Base-by-base conservation (phyloP, 2,797 vertebrate genomes). In the Alfaro cultratus region DNA sequence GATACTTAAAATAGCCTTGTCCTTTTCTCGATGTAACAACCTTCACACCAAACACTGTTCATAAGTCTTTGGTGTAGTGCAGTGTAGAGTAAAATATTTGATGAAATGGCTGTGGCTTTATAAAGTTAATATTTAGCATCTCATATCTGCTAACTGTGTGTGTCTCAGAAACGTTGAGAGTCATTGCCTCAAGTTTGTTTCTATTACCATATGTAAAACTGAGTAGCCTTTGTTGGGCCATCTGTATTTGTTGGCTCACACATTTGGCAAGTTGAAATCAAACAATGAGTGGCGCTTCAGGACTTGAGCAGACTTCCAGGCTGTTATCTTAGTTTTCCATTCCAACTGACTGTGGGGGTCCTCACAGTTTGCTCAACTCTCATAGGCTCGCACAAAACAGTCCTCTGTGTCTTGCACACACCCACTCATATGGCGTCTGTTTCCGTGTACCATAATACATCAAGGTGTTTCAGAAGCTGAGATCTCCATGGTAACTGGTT, bases 401-500 rank as follows among this genome's bases (percentile, higher is more conserved):
- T 90, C 81, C 72, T 43, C 70, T 39, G 68, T 74, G 68, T 83
- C 71, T 75, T 64, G 13, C 81, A 36, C 73, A 45, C 80, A 4
- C 74, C 29, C 85, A 85, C 76, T 53, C 70, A 1, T 9, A 36
- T 53, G 74, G 46, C 43, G 78, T 74, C 82, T 83, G 81, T 57
- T 67, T 85, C 45, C 15, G 64, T 79, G 36, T 83, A 86, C 78
- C 78, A 86, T 83, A 89, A 84, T 4, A 75, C 83, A 86, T 83
- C 31, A 81, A 87, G 83, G 86, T 87, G 81, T 81, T 86, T 74
- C 21, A 88, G 79, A 81, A 81, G 51, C 60, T 3, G 10, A 57
- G 55, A 82, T 92, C 86, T 89, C 91, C 93, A 91, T 92, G 89
- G 91, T 80, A 91, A 93, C 88, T 29, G 55, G 73, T 80, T 13